Conservation (phyloP, 2,797 vertebrate species). For the Danio albolineatus region DNA sequence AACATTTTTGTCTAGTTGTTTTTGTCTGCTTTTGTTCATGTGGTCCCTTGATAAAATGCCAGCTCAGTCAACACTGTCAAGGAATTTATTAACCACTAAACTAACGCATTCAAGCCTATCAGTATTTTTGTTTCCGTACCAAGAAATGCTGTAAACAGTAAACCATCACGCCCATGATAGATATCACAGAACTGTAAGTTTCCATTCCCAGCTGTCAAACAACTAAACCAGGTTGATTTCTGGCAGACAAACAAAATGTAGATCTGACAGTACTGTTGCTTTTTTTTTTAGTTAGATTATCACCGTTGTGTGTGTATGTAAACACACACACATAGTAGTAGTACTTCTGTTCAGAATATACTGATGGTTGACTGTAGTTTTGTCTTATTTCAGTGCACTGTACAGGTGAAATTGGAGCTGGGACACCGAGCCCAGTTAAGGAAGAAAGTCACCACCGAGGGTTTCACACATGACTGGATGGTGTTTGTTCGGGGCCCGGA, state of each 20-base stretch:
- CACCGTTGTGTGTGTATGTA: too few species aligned
- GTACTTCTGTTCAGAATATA: neutral
- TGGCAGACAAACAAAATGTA: neutral
- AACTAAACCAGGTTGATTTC: slow-evolving; percentile 7
- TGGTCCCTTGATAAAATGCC: neutral
- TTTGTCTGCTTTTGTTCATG: neutral
- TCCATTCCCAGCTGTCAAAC: slow-evolving; percentile 12
- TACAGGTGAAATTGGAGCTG: slow-evolving; percentile 98
- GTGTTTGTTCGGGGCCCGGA: slow-evolving; percentile 97
- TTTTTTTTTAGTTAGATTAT: too few species aligned
- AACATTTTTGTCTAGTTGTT: neutral
- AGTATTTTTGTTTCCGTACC: slow-evolving; percentile 11
- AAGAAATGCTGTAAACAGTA: slow-evolving; percentile 21
- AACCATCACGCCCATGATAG: neutral
- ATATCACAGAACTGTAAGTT: slow-evolving; percentile 5
- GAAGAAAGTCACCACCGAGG: slow-evolving; percentile 95
- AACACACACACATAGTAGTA: neutral
- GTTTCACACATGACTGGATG: slow-evolving; percentile 99
- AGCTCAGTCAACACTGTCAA: slow-evolving; percentile 12
- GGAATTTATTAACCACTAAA: slow-evolving; percentile 36
- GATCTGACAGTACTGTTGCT: neutral
- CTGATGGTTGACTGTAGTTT: neutral
- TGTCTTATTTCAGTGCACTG: slow-evolving; percentile 86
- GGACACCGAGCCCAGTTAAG: slow-evolving; percentile 96
- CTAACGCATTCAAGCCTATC: slow-evolving; percentile 4